Conservation (phyloP, 53 echinoderm and acorn worm genomes). For the Zoroaster sp. region DNA sequence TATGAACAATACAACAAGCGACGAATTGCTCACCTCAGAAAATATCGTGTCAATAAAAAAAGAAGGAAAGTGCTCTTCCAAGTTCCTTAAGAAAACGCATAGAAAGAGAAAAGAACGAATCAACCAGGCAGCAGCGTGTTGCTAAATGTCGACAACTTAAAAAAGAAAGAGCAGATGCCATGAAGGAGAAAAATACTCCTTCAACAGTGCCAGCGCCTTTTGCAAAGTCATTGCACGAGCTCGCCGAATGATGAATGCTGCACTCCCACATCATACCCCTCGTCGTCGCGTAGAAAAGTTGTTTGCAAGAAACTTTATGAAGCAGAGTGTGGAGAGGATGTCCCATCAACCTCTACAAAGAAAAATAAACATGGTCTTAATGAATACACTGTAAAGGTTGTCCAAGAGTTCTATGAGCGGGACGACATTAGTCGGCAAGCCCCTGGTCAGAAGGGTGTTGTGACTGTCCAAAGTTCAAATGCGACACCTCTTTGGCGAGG, state of each 20-base stretch:
- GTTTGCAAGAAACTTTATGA: neutral
- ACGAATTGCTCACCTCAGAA: neutral
- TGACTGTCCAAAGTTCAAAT: neutral
- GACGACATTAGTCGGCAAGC: constrained; percentile 5
- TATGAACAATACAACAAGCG: constrained; percentile 12
- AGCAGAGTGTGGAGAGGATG: neutral
- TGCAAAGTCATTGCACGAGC: neutral
- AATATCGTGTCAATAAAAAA: neutral
- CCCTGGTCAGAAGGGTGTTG: constrained; percentile 9
- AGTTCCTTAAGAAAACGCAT: neutral
- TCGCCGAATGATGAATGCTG: neutral
- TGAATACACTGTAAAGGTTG: neutral
- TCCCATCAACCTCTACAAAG: neutral
- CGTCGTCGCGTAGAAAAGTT: neutral
- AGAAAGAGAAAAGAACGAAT: neutral
- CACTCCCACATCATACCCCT: neutral
- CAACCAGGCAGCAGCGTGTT: neutral
- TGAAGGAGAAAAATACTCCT: neutral
- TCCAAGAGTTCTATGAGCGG: constrained; percentile 10
- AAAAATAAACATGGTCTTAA: neutral
- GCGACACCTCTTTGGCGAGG: neutral
- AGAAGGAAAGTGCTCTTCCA: neutral
- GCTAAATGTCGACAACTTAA: constrained; percentile 2
- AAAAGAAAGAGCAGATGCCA: constrained; percentile 18
- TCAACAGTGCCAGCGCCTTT: neutral